These are phyloP conservation scores for Thamnophis sirtalis DNA, from an alignment of 2,113 vertebrate genomes.

Conservation along the genomic window DNA sequence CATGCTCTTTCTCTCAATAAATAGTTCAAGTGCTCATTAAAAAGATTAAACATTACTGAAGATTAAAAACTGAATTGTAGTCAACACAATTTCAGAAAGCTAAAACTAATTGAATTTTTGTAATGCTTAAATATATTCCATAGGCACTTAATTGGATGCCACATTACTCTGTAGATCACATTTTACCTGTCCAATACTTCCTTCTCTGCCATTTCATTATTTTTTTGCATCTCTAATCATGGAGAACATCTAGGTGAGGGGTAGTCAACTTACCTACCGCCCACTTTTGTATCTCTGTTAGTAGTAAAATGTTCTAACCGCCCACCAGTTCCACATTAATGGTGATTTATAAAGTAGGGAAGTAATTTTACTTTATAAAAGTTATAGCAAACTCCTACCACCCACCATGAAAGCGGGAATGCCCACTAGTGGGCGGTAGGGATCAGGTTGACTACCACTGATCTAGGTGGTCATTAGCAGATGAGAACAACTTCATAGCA, in stretches of 20 bases:
- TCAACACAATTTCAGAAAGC: background rate
- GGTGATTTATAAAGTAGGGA: too few species aligned
- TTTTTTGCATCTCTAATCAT: background rate
- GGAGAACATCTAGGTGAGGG: background rate
- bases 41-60: background rate
- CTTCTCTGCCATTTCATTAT: background rate
- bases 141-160: accelerated
- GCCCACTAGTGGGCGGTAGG: too few species aligned
- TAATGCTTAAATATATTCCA: background rate
- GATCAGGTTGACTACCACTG: too few species aligned
- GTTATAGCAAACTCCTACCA: too few species aligned
- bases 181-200: background rate
- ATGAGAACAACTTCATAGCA: background rate
- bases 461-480: background rate
- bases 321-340: too few species aligned
- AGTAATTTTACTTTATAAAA: too few species aligned
- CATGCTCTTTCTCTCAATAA: background rate
- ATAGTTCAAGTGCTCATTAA: background rate
- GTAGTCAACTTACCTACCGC: too few species aligned
- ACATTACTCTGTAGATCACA: background rate
- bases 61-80: conserved; percentile 2
- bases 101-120: background rate
- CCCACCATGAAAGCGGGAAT: too few species aligned
- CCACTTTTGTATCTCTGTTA: too few species aligned
- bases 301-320: too few species aligned